Evolutionary conservation across 2,113 vertebrate genomes (phyloP), one percentile per base, ranked within the genome.

Genomic region (Irena cyanogastra): DNA sequence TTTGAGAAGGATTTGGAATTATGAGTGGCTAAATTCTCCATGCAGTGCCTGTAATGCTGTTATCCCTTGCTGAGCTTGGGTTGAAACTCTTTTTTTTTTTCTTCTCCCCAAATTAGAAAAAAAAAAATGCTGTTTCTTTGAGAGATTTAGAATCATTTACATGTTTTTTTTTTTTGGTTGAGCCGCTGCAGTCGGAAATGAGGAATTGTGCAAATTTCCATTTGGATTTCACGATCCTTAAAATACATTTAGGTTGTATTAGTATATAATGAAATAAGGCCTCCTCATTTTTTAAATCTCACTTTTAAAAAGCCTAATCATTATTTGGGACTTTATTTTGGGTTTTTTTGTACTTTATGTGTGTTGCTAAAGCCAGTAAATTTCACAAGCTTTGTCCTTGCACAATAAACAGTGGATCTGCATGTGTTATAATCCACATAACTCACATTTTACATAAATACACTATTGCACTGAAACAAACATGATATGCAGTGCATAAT

Each of bases 1-100:
- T 96, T 95, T 96, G 95, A 92, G 94, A 68, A 95, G 97, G 96
- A 94, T 96, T 96, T 96, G 94, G 88, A 94, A 94, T 92, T 95
- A 94, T 90, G 95, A 96, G 95, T 91, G 95, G 94, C 95, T 95
- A 91, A 89, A 94, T 95, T 96, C 91, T 93, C 95, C 10, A 2
- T 66, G 91, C 89, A 89, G 85, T 0, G 31, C 69, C 94, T 93
- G 45, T 96, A 95, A 96, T 89, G 30, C 88, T 89, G 94, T 94
- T 96, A 96, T 96, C 93, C 94, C 93, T 97, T 97, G 91, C 94
- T 96, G 96, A 97, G 93, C 71, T 70, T 85, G 65, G 66, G 93
- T 76, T 91, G 95, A 76, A 89, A 77, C 44, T 37, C 28, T 82
- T 63, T 83, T 66, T 77, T 79, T 79, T 54, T 64, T 22, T 1